Conservation (phyloP, 2,797 vertebrate genomes). For the Arctocebus calabarensis region DNA sequence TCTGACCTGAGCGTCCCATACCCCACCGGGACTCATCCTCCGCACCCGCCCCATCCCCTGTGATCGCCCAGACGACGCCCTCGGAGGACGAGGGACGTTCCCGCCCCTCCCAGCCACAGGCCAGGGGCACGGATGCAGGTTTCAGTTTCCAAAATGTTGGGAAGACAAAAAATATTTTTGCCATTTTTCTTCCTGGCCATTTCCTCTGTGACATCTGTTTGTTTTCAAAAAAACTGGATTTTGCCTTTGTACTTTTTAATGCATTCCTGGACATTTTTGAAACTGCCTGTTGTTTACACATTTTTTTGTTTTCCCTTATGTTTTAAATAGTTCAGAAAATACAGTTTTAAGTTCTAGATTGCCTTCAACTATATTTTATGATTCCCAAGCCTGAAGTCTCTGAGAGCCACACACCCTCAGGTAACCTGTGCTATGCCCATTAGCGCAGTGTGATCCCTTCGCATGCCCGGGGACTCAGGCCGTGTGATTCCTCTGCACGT, state of each 20-base stretch:
- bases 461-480: no score
- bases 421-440: not conserved
- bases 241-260: not conserved
- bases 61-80: no score
- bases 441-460: not conserved
- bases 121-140: no score
- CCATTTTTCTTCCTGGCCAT: no score
- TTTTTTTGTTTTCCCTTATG: slow-evolving; percentile 28
- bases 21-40: no score
- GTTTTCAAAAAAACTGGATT: not conserved
- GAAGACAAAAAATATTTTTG: no score
- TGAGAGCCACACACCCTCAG: not conserved
- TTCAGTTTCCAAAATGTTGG: no score
- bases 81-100: no score
- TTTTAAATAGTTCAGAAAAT: slow-evolving; percentile 32
- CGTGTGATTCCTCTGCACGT: not conserved
- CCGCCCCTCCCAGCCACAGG: no score
- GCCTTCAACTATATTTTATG: not conserved
- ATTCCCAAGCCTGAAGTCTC: not conserved
- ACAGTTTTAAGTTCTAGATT: not conserved
- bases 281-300: not conserved
- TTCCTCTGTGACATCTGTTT: not conserved
- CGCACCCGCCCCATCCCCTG: no score
- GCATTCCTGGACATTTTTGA: not conserved
- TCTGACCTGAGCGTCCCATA: no score